Conservation (phyloP, 2,888 invertebrate species). For the Drosophila conformis region DNA sequence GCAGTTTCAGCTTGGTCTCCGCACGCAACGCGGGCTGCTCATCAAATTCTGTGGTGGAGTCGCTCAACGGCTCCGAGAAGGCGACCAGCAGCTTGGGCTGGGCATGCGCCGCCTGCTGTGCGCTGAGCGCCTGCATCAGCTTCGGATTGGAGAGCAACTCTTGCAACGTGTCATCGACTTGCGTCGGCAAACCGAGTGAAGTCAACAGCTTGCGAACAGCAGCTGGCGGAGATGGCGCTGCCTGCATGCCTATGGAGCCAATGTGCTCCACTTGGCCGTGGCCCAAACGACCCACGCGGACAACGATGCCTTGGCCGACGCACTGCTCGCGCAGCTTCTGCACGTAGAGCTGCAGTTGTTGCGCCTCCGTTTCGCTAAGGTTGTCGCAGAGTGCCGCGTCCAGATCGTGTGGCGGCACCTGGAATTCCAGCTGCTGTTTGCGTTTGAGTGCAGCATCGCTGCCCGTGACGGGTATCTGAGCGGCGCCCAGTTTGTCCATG, state of each 20-base stretch:
- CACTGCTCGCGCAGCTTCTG: conserved; percentile 89
- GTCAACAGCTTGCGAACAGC: conserved; percentile 46
- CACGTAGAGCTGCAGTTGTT: conserved; percentile 87
- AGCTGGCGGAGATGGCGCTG: background rate
- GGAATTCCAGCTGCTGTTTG: conserved; percentile 92
- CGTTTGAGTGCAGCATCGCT: conserved; percentile 92
- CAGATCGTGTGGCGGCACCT: conserved; percentile 93
- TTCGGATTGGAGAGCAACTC: conserved; percentile 76
- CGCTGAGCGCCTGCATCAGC: conserved; percentile 66
- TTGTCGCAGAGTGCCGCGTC: conserved; percentile 86
- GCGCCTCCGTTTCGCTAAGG: conserved; percentile 86
- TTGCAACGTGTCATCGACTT: conserved; percentile 69
- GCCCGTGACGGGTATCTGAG: conserved; percentile 92
- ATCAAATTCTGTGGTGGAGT: conserved; percentile 66
- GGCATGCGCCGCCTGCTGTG: conserved; percentile 33
- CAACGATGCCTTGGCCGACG: conserved; percentile 90
- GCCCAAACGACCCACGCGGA: conserved; percentile 86
- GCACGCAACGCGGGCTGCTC: conserved; percentile 52
- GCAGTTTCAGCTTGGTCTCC: conserved; percentile 85
- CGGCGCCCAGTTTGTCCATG: conserved; percentile 89
- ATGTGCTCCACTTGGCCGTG: conserved; percentile 83
- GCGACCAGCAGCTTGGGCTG: conserved; percentile 80
- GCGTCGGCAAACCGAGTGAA: conserved; percentile 60
- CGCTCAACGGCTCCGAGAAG: conserved; percentile 78
- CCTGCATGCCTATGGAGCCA: background rate